These are phyloP conservation scores for Fukomys damarensis DNA, from an alignment of 2,113 vertebrate species.

Conservation along the genomic window DNA sequence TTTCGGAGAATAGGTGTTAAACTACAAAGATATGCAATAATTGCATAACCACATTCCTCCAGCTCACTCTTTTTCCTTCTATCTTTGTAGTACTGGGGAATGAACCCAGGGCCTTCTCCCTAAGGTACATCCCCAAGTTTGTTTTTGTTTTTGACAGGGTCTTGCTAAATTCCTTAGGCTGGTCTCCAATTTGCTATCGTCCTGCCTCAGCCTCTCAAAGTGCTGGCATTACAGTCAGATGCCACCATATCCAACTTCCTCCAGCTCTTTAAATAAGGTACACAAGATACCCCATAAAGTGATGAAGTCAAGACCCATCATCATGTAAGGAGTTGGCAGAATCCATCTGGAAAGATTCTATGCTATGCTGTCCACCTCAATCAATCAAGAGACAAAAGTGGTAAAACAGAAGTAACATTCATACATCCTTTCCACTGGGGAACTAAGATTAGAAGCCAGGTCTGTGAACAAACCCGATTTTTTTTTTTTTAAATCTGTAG, in stretches of 20 bases:
- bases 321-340: neutral
- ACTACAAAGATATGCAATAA: neutral
- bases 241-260: neutral
- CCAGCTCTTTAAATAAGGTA: neutral
- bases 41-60: neutral
- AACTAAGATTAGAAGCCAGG: constrained; percentile 13
- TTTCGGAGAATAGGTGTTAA: neutral
- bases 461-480: neutral
- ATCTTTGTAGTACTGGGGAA: neutral
- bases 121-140: neutral
- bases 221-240: neutral
- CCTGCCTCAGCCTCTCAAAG: neutral
- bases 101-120: neutral
- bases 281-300: neutral
- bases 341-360: neutral
- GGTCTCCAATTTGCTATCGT: neutral
- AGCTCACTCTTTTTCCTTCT: neutral
- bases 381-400: constrained; percentile 12
- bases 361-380: neutral
- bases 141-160: neutral
- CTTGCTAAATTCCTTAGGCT: neutral
- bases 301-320: neutral
- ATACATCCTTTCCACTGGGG: neutral
- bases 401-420: neutral
- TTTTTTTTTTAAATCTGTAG: too few relatives aligned